Evolutionary conservation across 1,140 invertebrate species (phyloP), one percentile per base, ranked within the genome.

Genomic region (Nasonia longicornis): DNA sequence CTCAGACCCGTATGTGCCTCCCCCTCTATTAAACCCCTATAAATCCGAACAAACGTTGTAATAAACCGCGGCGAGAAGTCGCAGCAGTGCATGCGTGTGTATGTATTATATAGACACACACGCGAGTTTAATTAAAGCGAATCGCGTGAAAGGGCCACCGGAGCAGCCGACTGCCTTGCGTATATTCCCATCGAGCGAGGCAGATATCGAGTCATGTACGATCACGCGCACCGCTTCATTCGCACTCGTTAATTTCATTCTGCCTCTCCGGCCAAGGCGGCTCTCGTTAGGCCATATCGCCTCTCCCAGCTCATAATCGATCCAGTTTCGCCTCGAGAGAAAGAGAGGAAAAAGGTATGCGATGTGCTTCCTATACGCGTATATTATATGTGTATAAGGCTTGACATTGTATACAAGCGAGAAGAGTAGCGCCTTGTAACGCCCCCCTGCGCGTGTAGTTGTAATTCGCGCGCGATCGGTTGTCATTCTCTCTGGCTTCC

Each of bases 391-490:
- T 0, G 31, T 64, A 38, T 76, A 31, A 29, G 4, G 38, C 52
- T 45, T 38, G 77, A 78, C 77, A 70, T 78, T 78, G 77, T 70
- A 77, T 2, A 4, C 10, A 26, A 26, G 12, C 45, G 11, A 12
- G 45, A 48, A 14, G 16, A 70, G n/a, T 70, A 77, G 76, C 42
- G 66, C 2, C 45, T 78, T 71, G 77, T 70, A 78, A 70, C 29
- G 74, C 31, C 74, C 22, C 6, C 26, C 26, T 26, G 26, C 6
- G 16, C 16, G 26, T 10, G 10, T 66, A 12, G 16, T 64, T 77
- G 63, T 77, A 29, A 26, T 26, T 26, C 26, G 26, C 26, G 26
- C 58, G 7, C 3, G 35, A 63, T 20, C 14, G 58, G 58, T 22
- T 63, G 14, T 20, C 11, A 20, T 63, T 16, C 58, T 16, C 58